These are phyloP conservation scores for Panurus biarmicus DNA, from an alignment of 2,113 vertebrate species.

Conservation along the genomic window DNA sequence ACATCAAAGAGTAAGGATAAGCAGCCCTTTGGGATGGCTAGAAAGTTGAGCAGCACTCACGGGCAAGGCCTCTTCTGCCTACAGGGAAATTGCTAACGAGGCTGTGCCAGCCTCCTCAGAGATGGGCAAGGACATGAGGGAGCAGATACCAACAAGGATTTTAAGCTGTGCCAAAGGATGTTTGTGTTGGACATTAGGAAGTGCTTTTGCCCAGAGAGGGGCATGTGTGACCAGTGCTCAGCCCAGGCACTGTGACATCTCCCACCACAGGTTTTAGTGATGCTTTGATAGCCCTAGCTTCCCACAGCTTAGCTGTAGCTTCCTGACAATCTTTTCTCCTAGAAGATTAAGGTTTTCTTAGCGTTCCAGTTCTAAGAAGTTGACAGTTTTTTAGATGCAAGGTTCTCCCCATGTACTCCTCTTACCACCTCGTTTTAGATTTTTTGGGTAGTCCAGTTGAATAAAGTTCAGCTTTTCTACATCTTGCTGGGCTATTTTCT, in stretches of 20 bases:
- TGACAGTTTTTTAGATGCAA: not conserved
- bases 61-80: not conserved
- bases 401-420: rapidly evolving
- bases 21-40: not conserved
- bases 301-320: too few species aligned
- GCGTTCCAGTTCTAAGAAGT: rapidly evolving
- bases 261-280: too few species aligned
- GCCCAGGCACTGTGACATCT: too few species aligned
- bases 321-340: too few species aligned
- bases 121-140: too few species aligned
- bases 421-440: rapidly evolving
- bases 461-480: not conserved
- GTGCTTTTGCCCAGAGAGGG: not conserved
- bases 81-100: rapidly evolving
- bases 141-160: not conserved
- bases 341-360: not conserved
- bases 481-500: too few species aligned
- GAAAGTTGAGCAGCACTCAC: too few species aligned
- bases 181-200: not conserved
- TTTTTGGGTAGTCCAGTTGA: not conserved
- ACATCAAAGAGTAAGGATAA: not conserved
- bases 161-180: rapidly evolving
- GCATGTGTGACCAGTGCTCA: too few species aligned
- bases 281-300: too few species aligned
- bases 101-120: not conserved